phyloP scores from a whole-genome alignment of 2,113 vertebrate species.

The Etheostoma spectabile region DNA sequence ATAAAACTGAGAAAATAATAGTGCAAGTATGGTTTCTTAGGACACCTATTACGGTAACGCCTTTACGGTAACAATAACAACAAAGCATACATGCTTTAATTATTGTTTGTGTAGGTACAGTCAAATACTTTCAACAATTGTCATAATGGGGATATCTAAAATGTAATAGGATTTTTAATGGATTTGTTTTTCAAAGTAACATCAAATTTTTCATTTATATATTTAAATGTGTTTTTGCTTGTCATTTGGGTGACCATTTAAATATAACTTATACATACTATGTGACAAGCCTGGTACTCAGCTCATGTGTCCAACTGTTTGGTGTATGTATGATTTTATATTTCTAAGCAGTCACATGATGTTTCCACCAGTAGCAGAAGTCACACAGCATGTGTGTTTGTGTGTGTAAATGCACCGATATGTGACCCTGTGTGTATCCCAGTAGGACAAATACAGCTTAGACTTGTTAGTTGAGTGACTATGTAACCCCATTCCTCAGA shows the following conservation, averaged over 20 bases:
- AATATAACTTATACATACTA: background rate
- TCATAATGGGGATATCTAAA: background rate
- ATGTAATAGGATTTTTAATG: background rate
- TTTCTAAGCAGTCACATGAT: background rate
- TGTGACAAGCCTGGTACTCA: background rate
- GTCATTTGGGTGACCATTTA: background rate
- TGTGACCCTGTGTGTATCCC: conserved; percentile 13
- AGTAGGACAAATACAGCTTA: conserved; percentile 41
- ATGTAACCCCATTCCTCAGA: conserved; percentile 28
- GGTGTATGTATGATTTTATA: conserved; percentile 1
- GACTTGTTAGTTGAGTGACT: conserved; percentile 14
- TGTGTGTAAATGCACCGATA: background rate
- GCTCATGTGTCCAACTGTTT: background rate
- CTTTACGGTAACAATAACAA: background rate
- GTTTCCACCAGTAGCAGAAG: conserved; percentile 34
- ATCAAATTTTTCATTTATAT: background rate
- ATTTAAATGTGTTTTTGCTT: background rate
- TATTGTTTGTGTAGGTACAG: background rate
- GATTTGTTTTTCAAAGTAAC: background rate
- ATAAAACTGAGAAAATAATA: background rate
- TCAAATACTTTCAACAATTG: background rate
- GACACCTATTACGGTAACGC: background rate
- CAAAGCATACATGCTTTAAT: background rate
- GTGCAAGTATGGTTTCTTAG: too few relatives aligned
- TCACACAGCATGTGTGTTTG: conserved; percentile 7